Evolutionary conservation across 1,140 invertebrate genomes (phyloP), one percentile per base, ranked within the genome.

Genomic region (Melipona quadrifasciata): DNA sequence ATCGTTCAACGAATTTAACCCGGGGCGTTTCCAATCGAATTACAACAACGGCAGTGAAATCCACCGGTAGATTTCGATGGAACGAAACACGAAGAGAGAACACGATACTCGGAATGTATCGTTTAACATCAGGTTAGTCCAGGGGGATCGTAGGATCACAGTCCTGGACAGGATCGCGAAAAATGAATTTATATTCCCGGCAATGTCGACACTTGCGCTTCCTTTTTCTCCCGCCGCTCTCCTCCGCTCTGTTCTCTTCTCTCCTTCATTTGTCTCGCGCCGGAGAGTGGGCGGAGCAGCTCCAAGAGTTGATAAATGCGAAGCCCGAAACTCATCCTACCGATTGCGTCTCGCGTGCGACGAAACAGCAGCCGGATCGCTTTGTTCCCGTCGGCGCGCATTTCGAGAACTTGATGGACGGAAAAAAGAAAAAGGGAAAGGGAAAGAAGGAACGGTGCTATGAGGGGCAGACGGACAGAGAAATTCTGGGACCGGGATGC

Each of bases 261-360:
- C 82, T 80, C 82, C 88, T 90, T 91, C 91, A 88, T 92, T 90
- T 91, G 91, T 91, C 90, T 91, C 78, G 53, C 34, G 34, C 58
- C 34, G 61, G 12, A 74, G 39, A 53, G 67, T 64, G 80, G 76
- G 81, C 81, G 83, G 71, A 55, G 67, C 74, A 5, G 68, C 68
- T 71, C 34, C 80, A 39, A 75, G 80, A 71, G 80, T 88, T 92
- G 92, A 93, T 92, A 92, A 92, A 93, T 93, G 92, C 86, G 84
- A 70, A 80, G 79, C 70, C 81, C 71, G 84, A 88, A 90, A 89
- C 90, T 92, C 92, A 90, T 92, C 89, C 90, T 82, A 83, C 84
- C 88, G 84, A 92, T 92, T 91, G 90, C 87, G 86, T 90, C 80
- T 87, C 86, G 86, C 82, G 80, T 85, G 71, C 78, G 85, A 86